These are phyloP conservation scores for Malaclemys terrapin DNA, from an alignment of 2,113 vertebrate genomes.

Conservation along the genomic window DNA sequence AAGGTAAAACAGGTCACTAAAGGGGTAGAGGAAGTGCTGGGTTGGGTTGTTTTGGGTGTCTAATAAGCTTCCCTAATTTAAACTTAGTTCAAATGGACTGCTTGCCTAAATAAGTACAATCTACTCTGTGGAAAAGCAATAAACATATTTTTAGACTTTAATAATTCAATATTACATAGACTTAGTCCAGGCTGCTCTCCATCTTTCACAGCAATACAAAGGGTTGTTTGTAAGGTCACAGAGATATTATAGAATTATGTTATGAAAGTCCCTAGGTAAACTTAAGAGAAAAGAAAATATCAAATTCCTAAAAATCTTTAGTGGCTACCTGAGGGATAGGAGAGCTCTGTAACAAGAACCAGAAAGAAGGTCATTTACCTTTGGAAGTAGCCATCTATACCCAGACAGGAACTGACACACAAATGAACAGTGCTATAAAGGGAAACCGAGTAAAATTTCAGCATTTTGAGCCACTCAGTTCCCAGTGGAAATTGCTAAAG, in stretches of 20 bases:
- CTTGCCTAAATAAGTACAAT: neutral
- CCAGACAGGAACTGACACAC: conserved; percentile 2
- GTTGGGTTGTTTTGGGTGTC: neutral
- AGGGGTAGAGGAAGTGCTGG: neutral
- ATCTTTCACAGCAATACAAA: neutral
- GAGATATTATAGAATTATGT: accelerated
- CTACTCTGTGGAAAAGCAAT: neutral
- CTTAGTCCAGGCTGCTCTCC: neutral
- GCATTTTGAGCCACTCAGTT: conserved; percentile 4
- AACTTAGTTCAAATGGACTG: neutral
- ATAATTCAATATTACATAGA: neutral
- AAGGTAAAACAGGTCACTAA: neutral
- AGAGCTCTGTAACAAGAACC: neutral
- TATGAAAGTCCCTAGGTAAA: neutral
- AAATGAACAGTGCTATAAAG: neutral
- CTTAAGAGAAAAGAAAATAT: neutral
- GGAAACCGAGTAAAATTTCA: conserved; percentile 49
- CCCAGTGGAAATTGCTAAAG: conserved; percentile 40
- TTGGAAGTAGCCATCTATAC: neutral
- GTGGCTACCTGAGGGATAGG: neutral
- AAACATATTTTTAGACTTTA: neutral
- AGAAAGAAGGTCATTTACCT: neutral
- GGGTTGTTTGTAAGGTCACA: neutral
- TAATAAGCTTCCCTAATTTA: neutral
- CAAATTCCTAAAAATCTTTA: neutral